Percentiles rank a stretch among this genome's conserved stretches.
These are phyloP conservation scores for Archegozetes longisetosus DNA, from an alignment of 1,140 invertebrate species.

Conservation along the genomic window DNA sequence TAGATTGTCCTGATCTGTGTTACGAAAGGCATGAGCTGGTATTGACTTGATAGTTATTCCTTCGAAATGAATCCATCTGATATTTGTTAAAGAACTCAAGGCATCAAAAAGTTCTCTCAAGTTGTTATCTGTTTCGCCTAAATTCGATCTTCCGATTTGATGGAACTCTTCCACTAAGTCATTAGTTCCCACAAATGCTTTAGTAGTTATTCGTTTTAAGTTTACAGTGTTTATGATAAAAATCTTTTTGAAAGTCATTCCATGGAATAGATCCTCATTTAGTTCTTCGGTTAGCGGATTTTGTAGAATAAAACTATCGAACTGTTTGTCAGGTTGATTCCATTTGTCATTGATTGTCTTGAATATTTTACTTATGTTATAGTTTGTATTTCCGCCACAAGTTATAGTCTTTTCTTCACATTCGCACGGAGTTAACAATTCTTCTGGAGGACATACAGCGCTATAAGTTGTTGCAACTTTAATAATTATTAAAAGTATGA, in stretches of 20 bases:
- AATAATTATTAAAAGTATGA: no score
- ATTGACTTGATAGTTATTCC: not conserved
- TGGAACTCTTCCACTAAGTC: not conserved
- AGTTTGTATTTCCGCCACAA: no score
- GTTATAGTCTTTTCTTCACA: no score
- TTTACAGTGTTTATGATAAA: not conserved
- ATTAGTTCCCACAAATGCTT: not conserved
- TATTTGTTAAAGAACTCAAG: not conserved
- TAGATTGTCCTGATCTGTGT: not conserved
- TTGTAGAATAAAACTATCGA: no score
- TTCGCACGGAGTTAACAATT: no score
- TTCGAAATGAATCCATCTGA: not conserved
- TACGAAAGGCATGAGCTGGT: slow-evolving; percentile 6
- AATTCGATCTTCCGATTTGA: not conserved
- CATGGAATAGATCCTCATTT: no score
- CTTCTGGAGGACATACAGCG: no score
- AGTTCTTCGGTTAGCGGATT: no score
- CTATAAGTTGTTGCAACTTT: no score
- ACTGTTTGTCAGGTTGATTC: no score
- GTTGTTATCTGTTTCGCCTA: slow-evolving; percentile 5
- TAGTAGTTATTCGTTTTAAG: not conserved
- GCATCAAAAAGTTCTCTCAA: slow-evolving; percentile 7
- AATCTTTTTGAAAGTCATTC: not conserved
- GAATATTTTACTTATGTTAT: no score
- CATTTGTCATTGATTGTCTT: no score